Evolutionary conservation across 1,140 invertebrate species (phyloP).

Genomic region (Stenopsyche tienmushanensis): DNA sequence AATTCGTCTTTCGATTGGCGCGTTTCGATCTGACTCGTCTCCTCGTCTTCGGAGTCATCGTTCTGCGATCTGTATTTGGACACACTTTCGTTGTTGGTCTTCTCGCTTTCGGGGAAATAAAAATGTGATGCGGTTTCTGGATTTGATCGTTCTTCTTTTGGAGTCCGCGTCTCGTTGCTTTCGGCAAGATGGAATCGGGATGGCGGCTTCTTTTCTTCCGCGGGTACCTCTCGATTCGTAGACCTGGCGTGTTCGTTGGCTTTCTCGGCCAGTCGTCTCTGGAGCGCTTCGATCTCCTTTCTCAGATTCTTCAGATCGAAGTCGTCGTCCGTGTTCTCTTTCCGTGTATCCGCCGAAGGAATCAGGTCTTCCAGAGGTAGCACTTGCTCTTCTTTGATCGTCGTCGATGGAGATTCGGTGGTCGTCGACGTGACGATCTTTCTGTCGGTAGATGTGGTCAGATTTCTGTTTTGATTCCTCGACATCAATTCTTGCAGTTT

Average conservation of each 20-base stretch:
- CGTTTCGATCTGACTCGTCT: background rate
- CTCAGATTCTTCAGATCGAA: constrained; percentile 18
- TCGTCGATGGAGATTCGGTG: background rate
- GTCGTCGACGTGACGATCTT: background rate
- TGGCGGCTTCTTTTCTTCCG: background rate
- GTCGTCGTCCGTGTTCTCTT: background rate
- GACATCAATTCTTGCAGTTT: constrained; percentile 19
- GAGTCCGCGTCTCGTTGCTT: too few relatives aligned
- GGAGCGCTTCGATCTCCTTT: constrained; percentile 31
- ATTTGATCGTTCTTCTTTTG: too few relatives aligned
- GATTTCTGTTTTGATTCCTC: background rate
- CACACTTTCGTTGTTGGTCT: background rate
- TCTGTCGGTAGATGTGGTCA: background rate
- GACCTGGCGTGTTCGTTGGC: background rate
- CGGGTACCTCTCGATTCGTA: background rate
- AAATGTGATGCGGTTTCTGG: too few relatives aligned
- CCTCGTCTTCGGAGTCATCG: background rate
- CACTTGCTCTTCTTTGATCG: background rate
- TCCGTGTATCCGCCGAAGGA: background rate
- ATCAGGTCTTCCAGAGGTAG: background rate
- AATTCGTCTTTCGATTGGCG: too few relatives aligned
- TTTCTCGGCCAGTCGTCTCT: constrained; percentile 22
- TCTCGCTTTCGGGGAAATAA: too few relatives aligned
- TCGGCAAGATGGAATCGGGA: too few relatives aligned
- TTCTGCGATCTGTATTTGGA: too few relatives aligned